Percentiles rank a stretch among this genome's conserved stretches.
phyloP scores from a whole-genome alignment of 2,888 invertebrate genomes.

The Erebia epiphron region DNA sequence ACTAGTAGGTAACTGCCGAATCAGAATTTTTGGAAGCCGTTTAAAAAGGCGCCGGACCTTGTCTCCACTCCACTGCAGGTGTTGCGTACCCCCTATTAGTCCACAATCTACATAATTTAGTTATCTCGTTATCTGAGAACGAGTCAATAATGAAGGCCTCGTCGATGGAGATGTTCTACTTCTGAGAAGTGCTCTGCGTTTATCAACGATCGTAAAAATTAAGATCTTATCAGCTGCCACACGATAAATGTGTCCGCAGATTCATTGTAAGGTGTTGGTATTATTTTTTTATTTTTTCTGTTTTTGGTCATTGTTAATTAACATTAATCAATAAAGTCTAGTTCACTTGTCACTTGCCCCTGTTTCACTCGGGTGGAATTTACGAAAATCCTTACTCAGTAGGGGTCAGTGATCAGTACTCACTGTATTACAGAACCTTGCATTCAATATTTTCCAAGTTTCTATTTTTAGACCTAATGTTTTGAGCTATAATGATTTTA shows the following conservation, averaged over 20 bases:
- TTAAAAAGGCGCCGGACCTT: background rate
- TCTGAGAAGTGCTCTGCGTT: slow-evolving; percentile 24
- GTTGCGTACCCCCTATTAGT: background rate
- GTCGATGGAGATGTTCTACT: slow-evolving; percentile 33
- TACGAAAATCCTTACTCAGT: too few species aligned
- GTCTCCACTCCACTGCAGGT: background rate
- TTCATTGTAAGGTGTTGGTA: background rate
- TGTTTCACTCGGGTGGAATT: too few species aligned
- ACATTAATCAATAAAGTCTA: too few species aligned
- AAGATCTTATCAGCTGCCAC: slow-evolving; percentile 15
- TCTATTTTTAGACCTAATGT: too few species aligned
- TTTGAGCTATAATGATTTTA: too few species aligned
- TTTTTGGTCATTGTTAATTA: too few species aligned
- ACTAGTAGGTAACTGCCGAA: too few species aligned
- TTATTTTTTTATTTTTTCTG: too few species aligned
- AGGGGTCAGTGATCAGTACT: too few species aligned
- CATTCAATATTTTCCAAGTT: too few species aligned
- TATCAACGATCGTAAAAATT: slow-evolving; percentile 32
- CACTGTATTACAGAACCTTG: too few species aligned
- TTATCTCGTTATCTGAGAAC: slow-evolving; percentile 23
- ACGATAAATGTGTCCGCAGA: slow-evolving; percentile 6
- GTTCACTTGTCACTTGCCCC: too few species aligned
- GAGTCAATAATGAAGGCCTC: slow-evolving; percentile 43
- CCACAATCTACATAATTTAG: slow-evolving; percentile 6
- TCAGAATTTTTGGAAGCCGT: background rate